phyloP scores from a whole-genome alignment of 2,113 vertebrate species.

The Gallinago media region DNA sequence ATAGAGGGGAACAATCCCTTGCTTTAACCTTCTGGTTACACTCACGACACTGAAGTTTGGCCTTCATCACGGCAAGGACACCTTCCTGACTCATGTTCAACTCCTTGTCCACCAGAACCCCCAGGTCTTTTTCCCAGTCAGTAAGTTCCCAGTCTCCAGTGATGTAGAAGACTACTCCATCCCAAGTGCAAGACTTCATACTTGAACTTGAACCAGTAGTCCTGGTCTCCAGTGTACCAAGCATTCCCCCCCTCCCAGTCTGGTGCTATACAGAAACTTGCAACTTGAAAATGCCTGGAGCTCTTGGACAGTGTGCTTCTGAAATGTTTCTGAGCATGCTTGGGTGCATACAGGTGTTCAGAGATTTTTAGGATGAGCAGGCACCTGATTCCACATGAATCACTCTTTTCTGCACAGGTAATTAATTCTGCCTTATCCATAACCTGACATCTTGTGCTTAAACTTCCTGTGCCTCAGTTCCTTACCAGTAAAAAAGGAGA shows the following conservation, averaged over 20 bases:
- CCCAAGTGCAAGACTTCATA: neutral
- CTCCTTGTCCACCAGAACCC: neutral
- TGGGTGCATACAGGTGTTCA: rapidly evolving
- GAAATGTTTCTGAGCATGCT: neutral
- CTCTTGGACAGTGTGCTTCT: neutral
- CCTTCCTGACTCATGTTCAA: neutral
- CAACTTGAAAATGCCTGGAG: neutral
- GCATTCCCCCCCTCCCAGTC: rapidly evolving
- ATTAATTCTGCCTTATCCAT: neutral
- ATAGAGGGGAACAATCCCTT: neutral
- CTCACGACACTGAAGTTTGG: neutral
- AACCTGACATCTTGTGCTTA: neutral
- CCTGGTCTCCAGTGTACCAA: neutral
- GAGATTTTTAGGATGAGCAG: neutral
- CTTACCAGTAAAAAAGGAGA: neutral
- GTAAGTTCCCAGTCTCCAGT: neutral
- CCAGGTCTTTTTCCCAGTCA: neutral
- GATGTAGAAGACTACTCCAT: neutral
- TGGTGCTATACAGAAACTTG: neutral
- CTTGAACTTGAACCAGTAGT: neutral
- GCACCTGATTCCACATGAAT: neutral
- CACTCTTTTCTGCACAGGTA: neutral
- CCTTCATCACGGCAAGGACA: neutral
- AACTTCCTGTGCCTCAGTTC: neutral
- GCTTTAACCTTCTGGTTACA: neutral